These are phyloP conservation scores for Eucriotettix oculatus DNA, from an alignment of 2,888 invertebrate species.

Conservation along the genomic window DNA sequence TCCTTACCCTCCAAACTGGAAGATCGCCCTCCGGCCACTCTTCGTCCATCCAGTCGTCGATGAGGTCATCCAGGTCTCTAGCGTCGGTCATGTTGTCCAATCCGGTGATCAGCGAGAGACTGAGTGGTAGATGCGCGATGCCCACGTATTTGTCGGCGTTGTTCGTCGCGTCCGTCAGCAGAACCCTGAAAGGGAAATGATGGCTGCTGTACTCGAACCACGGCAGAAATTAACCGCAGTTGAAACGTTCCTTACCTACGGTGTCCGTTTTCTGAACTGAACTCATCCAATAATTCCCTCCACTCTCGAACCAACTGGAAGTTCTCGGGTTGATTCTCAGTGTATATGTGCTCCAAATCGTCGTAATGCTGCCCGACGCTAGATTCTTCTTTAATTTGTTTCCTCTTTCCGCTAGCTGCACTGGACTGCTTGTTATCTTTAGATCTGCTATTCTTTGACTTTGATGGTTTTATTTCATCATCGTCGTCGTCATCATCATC, in stretches of 20 bases:
- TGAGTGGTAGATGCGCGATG: not conserved
- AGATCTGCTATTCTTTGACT: not conserved
- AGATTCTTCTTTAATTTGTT: too few relatives aligned
- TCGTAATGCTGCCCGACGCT: not conserved
- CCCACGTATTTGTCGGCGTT: not conserved
- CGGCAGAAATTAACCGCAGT: too few relatives aligned
- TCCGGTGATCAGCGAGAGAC: not conserved
- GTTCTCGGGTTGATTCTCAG: conserved; percentile 30
- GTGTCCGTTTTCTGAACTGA: not conserved
- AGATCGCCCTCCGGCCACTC: not conserved
- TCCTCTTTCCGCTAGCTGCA: too few relatives aligned
- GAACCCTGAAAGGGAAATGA: not conserved
- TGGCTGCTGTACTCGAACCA: too few relatives aligned
- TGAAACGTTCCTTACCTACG: not conserved
- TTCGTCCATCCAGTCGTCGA: not conserved
- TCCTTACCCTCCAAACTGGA: not conserved
- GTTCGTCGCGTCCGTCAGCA: not conserved
- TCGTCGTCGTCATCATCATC: not conserved
- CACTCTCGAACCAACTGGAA: conserved; percentile 39
- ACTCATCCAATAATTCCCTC: conserved; percentile 34
- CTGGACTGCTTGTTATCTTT: too few relatives aligned
- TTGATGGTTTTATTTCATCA: not conserved
- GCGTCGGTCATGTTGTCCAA: not conserved
- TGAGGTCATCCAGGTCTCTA: not conserved
- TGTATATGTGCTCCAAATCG: conserved; percentile 23